phyloP scores from a whole-genome alignment of 2,888 invertebrate species.

The Leucophenga montana region DNA sequence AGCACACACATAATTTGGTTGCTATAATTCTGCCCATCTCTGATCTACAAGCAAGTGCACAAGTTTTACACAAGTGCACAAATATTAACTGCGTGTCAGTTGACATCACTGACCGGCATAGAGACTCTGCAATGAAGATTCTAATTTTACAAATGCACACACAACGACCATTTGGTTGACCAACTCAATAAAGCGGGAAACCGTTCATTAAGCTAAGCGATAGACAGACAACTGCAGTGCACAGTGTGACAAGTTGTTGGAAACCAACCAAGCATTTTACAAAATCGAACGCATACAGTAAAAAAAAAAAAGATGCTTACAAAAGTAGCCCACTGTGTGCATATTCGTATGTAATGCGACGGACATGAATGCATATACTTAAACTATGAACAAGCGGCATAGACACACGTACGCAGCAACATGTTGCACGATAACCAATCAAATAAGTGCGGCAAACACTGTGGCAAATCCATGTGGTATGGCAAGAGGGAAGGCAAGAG shows the following conservation, averaged over 20 bases:
- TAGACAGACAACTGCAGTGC: background rate
- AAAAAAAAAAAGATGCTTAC: slow-evolving; percentile 4
- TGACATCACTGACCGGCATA: too few relatives aligned
- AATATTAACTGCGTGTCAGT: too few relatives aligned
- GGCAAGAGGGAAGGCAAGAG: background rate
- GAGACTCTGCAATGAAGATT: background rate
- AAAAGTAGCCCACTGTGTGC: background rate
- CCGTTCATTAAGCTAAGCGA: slow-evolving; percentile 6
- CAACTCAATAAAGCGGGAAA: slow-evolving; percentile 15
- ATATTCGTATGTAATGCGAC: background rate
- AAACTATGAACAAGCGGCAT: background rate
- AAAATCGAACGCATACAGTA: background rate
- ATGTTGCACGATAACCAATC: slow-evolving; percentile 20
- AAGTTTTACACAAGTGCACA: too few relatives aligned
- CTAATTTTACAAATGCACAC: slow-evolving; percentile 17
- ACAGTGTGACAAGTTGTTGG: slow-evolving; percentile 11
- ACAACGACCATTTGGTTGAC: slow-evolving; percentile 1
- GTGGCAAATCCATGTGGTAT: too few relatives aligned
- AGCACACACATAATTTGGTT: too few relatives aligned
- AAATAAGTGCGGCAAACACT: slow-evolving; percentile 8
- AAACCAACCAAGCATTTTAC: too few relatives aligned
- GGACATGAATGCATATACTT: too few relatives aligned
- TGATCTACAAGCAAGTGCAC: too few relatives aligned
- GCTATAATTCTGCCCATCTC: too few relatives aligned
- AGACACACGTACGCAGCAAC: background rate